These are phyloP conservation scores for Goniozus legneri DNA, from an alignment of 1,140 invertebrate genomes.

Conservation along the genomic window DNA sequence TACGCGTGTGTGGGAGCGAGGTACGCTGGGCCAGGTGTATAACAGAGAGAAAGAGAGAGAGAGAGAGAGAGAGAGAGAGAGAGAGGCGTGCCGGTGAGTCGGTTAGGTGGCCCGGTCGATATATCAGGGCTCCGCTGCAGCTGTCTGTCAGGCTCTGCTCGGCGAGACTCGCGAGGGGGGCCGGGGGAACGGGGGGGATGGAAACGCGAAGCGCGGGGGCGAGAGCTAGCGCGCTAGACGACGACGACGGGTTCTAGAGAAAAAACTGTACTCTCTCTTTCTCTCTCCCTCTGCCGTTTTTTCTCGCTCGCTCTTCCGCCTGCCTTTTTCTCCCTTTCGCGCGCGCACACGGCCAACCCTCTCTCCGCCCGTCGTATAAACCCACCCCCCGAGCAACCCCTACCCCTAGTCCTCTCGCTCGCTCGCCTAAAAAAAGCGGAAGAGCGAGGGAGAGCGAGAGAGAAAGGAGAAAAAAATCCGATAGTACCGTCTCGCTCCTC, in stretches of 20 bases:
- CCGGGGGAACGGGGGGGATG: too few relatives aligned
- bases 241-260: conserved; percentile 28
- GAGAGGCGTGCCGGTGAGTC: conserved; percentile 27
- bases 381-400: neutral
- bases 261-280: conserved; percentile 25
- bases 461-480: too few relatives aligned
- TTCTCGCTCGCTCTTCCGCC: neutral
- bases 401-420: neutral
- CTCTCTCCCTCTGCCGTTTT: neutral
- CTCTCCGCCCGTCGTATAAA: too few relatives aligned
- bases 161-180: conserved; percentile 43
- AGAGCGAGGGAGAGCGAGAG: too few relatives aligned
- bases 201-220: too few relatives aligned
- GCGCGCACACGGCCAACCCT: too few relatives aligned
- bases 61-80: neutral
- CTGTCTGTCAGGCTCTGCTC: conserved; percentile 50
- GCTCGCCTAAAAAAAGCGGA: too few relatives aligned
- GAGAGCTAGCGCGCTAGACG: conserved; percentile 16
- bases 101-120: conserved; percentile 46
- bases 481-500: neutral
- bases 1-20: neutral
- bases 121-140: conserved; percentile 52
- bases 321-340: neutral
- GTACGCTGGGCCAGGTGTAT: conserved; percentile 28
- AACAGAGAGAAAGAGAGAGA: conserved; percentile 22